phyloP scores from a whole-genome alignment of 2,113 vertebrate species.

The Paratilapia polleni region DNA sequence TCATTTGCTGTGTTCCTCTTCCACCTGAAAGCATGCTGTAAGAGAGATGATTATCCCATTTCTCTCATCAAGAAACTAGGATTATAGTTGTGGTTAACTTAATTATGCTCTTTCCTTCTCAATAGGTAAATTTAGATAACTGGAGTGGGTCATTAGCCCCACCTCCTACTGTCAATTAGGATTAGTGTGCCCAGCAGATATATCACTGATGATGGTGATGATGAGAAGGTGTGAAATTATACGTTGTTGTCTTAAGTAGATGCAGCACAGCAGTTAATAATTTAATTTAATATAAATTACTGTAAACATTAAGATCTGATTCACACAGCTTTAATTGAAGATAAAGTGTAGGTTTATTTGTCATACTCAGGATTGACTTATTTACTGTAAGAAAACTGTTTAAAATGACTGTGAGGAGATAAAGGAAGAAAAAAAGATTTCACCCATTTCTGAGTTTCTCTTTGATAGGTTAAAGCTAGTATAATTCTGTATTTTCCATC shows the following conservation, averaged over 20 bases:
- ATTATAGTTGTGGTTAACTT: slow-evolving; percentile 13
- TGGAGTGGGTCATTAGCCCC: slow-evolving; percentile 24
- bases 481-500: not conserved
- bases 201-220: slow-evolving; percentile 15
- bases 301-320: not conserved
- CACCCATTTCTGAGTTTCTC: not conserved
- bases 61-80: slow-evolving; percentile 8
- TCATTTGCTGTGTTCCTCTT: not conserved
- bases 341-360: not conserved
- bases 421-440: not conserved
- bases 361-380: not conserved
- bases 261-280: not conserved
- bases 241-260: not conserved
- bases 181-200: slow-evolving; percentile 27
- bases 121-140: slow-evolving; percentile 41
- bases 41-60: slow-evolving; percentile 8
- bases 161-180: slow-evolving; percentile 45
- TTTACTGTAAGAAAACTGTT: not conserved
- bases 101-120: slow-evolving; percentile 11
- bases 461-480: not conserved
- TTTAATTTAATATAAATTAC: slow-evolving; percentile 9
- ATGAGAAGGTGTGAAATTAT: slow-evolving; percentile 2
- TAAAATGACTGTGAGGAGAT: not conserved
- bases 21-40: not conserved
- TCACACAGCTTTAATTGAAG: not conserved